Base-by-base conservation (phyloP, 1,140 invertebrate species). In the Tachypleus tridentatus region DNA sequence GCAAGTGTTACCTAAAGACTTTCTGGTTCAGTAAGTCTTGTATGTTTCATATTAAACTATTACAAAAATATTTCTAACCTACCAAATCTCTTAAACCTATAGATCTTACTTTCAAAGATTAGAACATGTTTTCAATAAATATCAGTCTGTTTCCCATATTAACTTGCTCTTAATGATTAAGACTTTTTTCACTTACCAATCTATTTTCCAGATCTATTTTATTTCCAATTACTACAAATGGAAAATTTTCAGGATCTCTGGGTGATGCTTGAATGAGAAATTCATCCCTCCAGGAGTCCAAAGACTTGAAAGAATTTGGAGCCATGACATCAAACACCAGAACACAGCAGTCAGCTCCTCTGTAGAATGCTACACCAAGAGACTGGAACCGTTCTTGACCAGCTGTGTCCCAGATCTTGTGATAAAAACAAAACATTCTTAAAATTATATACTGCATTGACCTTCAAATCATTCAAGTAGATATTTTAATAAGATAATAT, bases 201-300 rank as follows among this genome's bases (percentile, higher is more conserved):
- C 92, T 86, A 73, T 93, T 94, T 80, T 98, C 97, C 75, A 97
- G 80, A 80, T 99, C 97, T 65, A 98, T 88, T 83, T 99, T 99
- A 80, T 99, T 99, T 71, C 97, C 97, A 71, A 99, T 82, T 51
- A 99, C 89, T 70, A 99, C 96, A 79, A 99, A 99, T n/a, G 97
- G 97, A 76, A 99, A 99, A 79, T 99, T 97, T 75, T 99, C 96
- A 3, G 96, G 94, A 79, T 99, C 96, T 57, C 93, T 81, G 50
- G 97, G 97, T 60, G 90, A 94, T 9, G 97, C 95, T 79, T 99
- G 84, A 78, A 99, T 98, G 70, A 99, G 83, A 79, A 99, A 99
- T 78, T 99, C 97, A 79, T 99, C 97, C 74, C 96, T 82, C 97
- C 97, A 99, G 72, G 91, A 93, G 76, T 99, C 97, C 68, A 99